Evolutionary conservation across 2,888 invertebrate species (phyloP), one percentile per base, ranked within the genome.

Genomic region (Drosophila formosana): DNA sequence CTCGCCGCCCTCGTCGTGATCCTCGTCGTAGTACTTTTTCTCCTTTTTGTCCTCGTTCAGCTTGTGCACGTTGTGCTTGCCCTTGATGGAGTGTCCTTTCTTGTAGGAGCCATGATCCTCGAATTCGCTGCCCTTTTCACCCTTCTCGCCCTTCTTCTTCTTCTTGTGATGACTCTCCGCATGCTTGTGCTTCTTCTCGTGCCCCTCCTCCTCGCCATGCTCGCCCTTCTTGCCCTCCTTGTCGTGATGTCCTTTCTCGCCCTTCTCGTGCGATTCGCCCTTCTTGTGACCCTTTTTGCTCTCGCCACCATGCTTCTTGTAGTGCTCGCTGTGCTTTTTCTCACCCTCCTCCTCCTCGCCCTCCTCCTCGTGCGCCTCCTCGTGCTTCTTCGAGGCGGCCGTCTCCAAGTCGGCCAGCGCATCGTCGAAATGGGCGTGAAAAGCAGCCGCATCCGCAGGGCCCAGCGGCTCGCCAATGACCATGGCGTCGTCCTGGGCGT

Each of bases 11-110:
- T 95, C 95, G 86, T 96, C 96, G 80, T 97, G 96, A 85, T 96
- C 95, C 92, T 97, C 97, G 82, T 97, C 97, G 91, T 95, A 96
- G 94, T 96, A 97, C 89, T 96, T 95, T 90, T 97, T 97, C 88
- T 97, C 96, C 91, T 97, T 97, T 91, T 96, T 96, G 92, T 95
- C 96, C 92, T 97, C 97, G 91, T 97, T 96, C 69, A 96, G 92
- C 89, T 97, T 97, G 92, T 97, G 96, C 6, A 97, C 94, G 91
- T 96, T 96, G 90, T 97, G 97, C 78, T 96, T 96, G 64, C 97
- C 97, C 91, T 97, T 96, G 78, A 96, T 97, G 72, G 95, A 95
- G 92, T 97, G 97, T 0, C 97, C 97, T 89, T 97, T 97, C 73
- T 96, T 96, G 91, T 95, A 97, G 78, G 95, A 94, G 8, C 96